Conservation (phyloP, 2,888 invertebrate species). For the Bembecia ichneumoniformis region DNA sequence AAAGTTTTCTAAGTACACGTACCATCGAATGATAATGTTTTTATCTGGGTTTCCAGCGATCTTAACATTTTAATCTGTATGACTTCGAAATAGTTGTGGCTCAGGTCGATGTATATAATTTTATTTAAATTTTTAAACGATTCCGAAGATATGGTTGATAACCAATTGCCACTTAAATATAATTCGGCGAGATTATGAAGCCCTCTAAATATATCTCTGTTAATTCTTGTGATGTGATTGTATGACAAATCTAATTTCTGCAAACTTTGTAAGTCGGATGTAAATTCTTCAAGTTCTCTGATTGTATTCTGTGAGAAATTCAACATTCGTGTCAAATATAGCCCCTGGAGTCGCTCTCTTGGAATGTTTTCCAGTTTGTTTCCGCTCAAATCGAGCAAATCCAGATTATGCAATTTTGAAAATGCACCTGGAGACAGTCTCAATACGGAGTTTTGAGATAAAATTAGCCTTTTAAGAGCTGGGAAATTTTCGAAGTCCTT, state of each 20-base stretch:
- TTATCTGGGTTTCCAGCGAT: constrained; percentile 86
- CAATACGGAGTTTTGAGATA: constrained; percentile 81
- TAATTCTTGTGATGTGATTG: constrained; percentile 85
- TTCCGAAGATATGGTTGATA: constrained; percentile 82
- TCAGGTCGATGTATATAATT: constrained; percentile 82
- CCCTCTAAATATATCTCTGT: constrained; percentile 82
- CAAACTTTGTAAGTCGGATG: constrained; percentile 81
- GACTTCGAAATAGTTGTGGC: constrained; percentile 86
- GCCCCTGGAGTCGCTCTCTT: constrained; percentile 85
- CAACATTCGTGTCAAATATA: constrained; percentile 79
- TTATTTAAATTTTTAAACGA: constrained; percentile 84
- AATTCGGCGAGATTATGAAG: constrained; percentile 84
- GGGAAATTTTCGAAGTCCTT: constrained; percentile 90
- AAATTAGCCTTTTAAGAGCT: constrained; percentile 79
- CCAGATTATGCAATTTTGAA: constrained; percentile 80
- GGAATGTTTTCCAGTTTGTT: constrained; percentile 88
- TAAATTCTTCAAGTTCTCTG: constrained; percentile 86
- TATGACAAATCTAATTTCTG: constrained; percentile 86
- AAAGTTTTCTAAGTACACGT: constrained; percentile 39
- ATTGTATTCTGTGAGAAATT: constrained; percentile 89
- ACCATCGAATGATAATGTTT: constrained; percentile 86
- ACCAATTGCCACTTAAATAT: constrained; percentile 86
- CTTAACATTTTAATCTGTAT: constrained; percentile 83
- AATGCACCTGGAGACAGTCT: constrained; percentile 89
- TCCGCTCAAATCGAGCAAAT: constrained; percentile 84